Conservation (phyloP, 2,888 invertebrate species). For the Calameuta idolon region DNA sequence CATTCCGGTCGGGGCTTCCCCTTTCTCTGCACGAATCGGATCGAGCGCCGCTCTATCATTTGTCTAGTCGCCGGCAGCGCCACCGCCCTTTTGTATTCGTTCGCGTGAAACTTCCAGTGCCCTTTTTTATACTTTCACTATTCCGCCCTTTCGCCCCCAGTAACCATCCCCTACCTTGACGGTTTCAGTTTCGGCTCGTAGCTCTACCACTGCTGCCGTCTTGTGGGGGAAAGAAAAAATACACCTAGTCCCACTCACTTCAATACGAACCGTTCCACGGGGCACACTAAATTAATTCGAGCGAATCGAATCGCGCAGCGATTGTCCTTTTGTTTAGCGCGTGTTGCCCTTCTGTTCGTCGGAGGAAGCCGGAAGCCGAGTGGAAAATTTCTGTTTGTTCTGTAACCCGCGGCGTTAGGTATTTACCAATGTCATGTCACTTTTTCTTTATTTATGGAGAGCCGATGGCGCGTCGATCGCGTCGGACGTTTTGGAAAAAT, state of each 20-base stretch:
- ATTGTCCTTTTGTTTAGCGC: constrained; percentile 14
- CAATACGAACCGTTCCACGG: background rate
- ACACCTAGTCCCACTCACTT: background rate
- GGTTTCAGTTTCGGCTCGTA: no score
- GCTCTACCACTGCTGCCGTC: no score
- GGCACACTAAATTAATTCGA: constrained; percentile 18
- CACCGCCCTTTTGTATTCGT: constrained; percentile 25
- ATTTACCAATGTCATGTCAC: no score
- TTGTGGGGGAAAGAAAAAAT: background rate
- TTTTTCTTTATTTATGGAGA: no score
- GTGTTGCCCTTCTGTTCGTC: background rate
- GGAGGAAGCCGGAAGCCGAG: constrained; percentile 7
- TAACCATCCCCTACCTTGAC: background rate
- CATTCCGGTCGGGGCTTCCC: constrained; percentile 30
- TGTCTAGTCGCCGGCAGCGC: constrained; percentile 40
- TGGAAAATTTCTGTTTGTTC: constrained; percentile 3
- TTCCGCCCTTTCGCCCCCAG: constrained; percentile 21
- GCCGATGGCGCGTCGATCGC: no score
- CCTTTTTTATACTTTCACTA: no score
- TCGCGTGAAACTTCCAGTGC: constrained; percentile 27
- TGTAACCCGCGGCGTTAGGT: constrained; percentile 2
- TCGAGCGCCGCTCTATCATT: constrained; percentile 42
- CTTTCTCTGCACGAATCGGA: constrained; percentile 10
- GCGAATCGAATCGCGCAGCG: constrained; percentile 19
- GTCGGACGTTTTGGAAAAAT: no score